Conservation (phyloP, 2,113 vertebrate genomes). For the Microcebus jonahi region DNA sequence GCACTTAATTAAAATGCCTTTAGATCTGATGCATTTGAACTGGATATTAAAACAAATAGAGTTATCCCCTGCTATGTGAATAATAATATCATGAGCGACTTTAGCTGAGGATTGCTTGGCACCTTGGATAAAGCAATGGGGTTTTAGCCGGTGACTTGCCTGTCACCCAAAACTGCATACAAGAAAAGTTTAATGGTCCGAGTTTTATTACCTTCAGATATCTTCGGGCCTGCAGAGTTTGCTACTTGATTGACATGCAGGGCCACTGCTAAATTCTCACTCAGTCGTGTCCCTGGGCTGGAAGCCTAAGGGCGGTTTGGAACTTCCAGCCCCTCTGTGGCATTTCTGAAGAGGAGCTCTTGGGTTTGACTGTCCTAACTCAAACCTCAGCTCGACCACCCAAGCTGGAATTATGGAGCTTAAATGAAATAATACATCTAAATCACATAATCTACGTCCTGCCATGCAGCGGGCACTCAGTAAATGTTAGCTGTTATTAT, state of each 20-base stretch:
- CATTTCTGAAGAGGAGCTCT: not conserved
- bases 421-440: not conserved
- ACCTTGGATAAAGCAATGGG: conserved; percentile 57
- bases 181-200: not conserved
- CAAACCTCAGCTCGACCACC: not conserved
- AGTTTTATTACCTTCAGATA: conserved; percentile 35
- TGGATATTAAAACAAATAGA: conserved; percentile 83
- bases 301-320: not conserved
- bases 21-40: conserved; percentile 71
- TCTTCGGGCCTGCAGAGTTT: conserved; percentile 39
- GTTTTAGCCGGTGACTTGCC: conserved; percentile 24
- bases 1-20: conserved; percentile 59
- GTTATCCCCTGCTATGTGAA: not conserved
- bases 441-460: not conserved
- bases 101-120: conserved; percentile 67
- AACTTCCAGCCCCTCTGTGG: not conserved
- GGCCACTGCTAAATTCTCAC: not conserved
- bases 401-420: not conserved
- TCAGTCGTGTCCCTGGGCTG: not conserved
- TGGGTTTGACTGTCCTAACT: not conserved
- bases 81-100: not conserved
- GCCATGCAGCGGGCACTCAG: not conserved
- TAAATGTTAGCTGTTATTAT: not conserved
- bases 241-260: not conserved
- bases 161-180: not conserved